These are phyloP conservation scores for Tichodroma muraria DNA, from an alignment of 2,113 vertebrate species.

Conservation along the genomic window DNA sequence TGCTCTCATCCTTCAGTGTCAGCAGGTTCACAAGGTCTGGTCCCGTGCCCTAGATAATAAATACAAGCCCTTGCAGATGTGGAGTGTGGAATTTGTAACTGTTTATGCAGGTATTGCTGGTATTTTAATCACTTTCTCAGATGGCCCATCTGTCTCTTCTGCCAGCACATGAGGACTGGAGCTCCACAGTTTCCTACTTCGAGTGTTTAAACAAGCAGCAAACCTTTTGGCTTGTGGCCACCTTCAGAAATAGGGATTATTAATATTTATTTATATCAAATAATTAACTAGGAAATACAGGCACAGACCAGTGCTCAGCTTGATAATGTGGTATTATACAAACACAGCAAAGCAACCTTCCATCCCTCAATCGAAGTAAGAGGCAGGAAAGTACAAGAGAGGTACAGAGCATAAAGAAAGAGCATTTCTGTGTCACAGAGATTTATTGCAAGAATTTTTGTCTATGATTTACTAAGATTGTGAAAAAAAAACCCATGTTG, in stretches of 20 bases:
- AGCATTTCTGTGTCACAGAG: neutral
- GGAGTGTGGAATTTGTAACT: neutral
- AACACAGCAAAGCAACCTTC: neutral
- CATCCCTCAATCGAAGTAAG: neutral
- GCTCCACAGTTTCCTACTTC: neutral
- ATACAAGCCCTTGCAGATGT: neutral
- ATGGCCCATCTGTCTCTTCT: neutral
- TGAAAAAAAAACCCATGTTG: rapidly evolving
- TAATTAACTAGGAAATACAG: neutral
- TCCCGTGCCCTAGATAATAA: neutral
- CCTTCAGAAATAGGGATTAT: neutral
- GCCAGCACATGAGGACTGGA: neutral
- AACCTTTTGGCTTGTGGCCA: neutral
- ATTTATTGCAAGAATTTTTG: neutral
- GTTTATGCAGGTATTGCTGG: neutral
- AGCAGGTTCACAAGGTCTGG: neutral
- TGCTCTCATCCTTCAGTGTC: neutral
- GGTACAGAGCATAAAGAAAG: neutral
- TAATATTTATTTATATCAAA: neutral
- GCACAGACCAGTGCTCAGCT: neutral
- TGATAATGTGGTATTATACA: neutral
- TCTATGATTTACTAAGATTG: neutral
- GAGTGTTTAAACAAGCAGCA: neutral
- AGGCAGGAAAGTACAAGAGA: neutral
- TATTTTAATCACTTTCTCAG: slow-evolving; percentile 13